These are phyloP conservation scores for Eulithis prunata DNA, from an alignment of 2,888 invertebrate species.

Conservation along the genomic window DNA sequence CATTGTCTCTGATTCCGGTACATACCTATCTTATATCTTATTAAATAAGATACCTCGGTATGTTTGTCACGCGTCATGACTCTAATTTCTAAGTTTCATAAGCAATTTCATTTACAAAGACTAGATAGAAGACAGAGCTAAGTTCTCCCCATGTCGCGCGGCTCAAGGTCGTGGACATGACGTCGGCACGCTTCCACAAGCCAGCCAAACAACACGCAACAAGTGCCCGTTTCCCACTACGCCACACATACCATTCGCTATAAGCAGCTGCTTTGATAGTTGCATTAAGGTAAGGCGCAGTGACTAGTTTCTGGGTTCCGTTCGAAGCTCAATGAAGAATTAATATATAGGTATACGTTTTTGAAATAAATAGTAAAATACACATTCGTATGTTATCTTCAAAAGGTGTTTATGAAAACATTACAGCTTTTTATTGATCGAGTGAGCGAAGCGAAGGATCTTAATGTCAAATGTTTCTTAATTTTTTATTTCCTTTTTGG, in stretches of 20 bases:
- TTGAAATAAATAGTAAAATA: too few species aligned
- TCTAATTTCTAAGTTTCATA: not conserved
- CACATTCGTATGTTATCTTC: too few species aligned
- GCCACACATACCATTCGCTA: slow-evolving; percentile 56
- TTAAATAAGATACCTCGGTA: not conserved
- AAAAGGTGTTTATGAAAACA: too few species aligned
- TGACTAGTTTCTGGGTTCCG: too few species aligned
- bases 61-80: slow-evolving; percentile 6
- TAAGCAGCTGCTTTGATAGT: slow-evolving; percentile 58
- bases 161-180: slow-evolving; percentile 70
- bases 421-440: too few species aligned
- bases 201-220: slow-evolving; percentile 76
- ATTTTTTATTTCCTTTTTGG: too few species aligned
- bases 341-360: too few species aligned
- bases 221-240: slow-evolving; percentile 63
- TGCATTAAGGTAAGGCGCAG: slow-evolving; percentile 30
- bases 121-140: slow-evolving; percentile 31
- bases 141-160: slow-evolving; percentile 62
- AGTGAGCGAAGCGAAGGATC: too few species aligned
- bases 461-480: too few species aligned
- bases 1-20: slow-evolving; percentile 28
- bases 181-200: slow-evolving; percentile 73
- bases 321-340: too few species aligned
- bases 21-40: slow-evolving; percentile 3
- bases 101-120: slow-evolving; percentile 1